These are phyloP conservation scores for Drosophila hydei DNA, from an alignment of 1,140 invertebrate genomes.

Conservation along the genomic window DNA sequence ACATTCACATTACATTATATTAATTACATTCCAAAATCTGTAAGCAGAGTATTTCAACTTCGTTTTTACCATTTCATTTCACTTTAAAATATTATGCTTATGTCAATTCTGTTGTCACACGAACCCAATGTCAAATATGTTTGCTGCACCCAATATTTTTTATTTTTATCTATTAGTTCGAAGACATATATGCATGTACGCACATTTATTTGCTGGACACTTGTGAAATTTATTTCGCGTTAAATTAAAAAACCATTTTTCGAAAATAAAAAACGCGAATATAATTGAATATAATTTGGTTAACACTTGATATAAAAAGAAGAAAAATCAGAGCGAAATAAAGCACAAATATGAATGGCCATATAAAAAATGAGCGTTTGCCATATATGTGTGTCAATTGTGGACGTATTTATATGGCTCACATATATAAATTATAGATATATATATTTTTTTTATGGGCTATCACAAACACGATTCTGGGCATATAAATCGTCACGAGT, in stretches of 20 bases:
- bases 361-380: constrained; percentile 23
- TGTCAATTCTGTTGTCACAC: neutral
- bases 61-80: neutral
- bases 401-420: constrained; percentile 36
- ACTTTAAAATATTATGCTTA: neutral
- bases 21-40: no score
- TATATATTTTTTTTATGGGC: constrained; percentile 38
- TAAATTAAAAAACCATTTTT: constrained; percentile 11
- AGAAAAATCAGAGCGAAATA: neutral
- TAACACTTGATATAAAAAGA: constrained; percentile 3
- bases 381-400: constrained; percentile 34
- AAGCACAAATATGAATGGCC: constrained; percentile 20
- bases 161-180: constrained; percentile 16
- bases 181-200: constrained; percentile 5
- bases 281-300: constrained; percentile 19
- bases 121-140: neutral
- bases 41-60: neutral
- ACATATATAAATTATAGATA: constrained; percentile 30
- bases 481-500: constrained; percentile 68
- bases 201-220: constrained; percentile 29
- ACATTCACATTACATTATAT: no score
- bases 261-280: neutral
- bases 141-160: neutral
- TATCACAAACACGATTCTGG: constrained; percentile 61
- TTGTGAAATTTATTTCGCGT: constrained; percentile 25